Base-by-base conservation (phyloP, 2,113 vertebrate genomes). In the Saccopteryx bilineata region DNA sequence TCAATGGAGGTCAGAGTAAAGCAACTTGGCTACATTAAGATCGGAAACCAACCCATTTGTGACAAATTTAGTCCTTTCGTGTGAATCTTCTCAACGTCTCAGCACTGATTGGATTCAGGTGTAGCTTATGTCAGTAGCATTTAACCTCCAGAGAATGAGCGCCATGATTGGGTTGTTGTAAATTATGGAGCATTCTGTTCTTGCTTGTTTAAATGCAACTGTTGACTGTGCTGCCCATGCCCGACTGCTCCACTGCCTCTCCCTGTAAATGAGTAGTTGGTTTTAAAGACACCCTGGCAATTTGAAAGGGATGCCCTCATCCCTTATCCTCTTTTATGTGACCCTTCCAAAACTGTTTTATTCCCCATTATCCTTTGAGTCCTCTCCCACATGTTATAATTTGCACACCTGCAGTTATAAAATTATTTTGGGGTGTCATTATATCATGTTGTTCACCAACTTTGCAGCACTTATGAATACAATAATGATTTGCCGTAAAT, bases 21-120 rank as follows among this genome's bases (percentile, higher is more conserved):
- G 98, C 97, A 87, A 97, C 97, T 96, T 98, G 97, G 98, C 97
- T 97, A 95, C 98, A 87, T 98, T 98, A 98, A 97, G 98, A 98
- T 98, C 98, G 97, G 98, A 99, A 99, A 99, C 98, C 97, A 97
- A 98, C 97, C 98, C 98, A 98, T 99, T 98, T 98, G 98, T 98
- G 98, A 98, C 98, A 98, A 95, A 98, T 98, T 98, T 97, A 98
- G 98, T 97, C 97, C 97, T 98, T 56, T 95, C 68, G 96, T 98
- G 98, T 98, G 98, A 98, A 98, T 98, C 98, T 98, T 99, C 98
- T 97, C 97, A 1, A 97, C 97, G 98, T 95, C 80, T 52, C 23
- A 90, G 84, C 39, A 80, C 90, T 99, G 98, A 99, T 99, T 99
- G 98, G 98, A 98, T 99, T 98, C 99, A 99, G 99, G 98, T 99